Percentiles rank a stretch among this genome's conserved stretches.
Evolutionary conservation across 1,140 invertebrate species (phyloP).

Genomic region (Argopecten irradians): DNA sequence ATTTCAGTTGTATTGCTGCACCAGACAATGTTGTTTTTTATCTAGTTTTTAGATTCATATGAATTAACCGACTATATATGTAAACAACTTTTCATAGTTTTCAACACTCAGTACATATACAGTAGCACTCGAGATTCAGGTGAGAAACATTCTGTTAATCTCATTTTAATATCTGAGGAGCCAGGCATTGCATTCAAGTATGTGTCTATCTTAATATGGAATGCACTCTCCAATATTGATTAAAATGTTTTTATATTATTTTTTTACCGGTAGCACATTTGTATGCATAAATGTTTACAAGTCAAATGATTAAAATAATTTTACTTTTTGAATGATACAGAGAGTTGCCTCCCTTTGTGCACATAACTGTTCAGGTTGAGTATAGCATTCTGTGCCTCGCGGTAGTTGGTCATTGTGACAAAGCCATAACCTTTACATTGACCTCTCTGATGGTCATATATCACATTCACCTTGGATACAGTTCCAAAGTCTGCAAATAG

Average conservation of each 20-base stretch:
- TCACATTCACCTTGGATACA: constrained; percentile 76
- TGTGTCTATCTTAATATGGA: not conserved
- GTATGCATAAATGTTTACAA: not conserved
- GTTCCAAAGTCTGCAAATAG: constrained; percentile 76
- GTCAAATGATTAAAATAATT: not conserved
- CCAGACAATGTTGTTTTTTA: no score
- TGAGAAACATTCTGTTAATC: no score
- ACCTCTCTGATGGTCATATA: constrained; percentile 72
- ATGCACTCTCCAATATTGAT: not conserved
- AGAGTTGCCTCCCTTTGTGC: constrained; percentile 74
- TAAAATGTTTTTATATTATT: not conserved
- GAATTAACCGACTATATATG: no score
- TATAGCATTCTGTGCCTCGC: constrained; percentile 77
- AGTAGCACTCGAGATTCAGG: no score
- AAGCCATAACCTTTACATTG: constrained; percentile 78
- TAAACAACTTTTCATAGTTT: no score
- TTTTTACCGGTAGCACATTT: not conserved
- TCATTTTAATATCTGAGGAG: no score
- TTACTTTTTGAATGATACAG: constrained; percentile 76
- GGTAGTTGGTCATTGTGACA: constrained; percentile 78
- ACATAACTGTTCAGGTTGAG: constrained; percentile 75
- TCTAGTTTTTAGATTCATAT: no score
- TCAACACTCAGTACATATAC: no score
- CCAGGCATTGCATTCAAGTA: not conserved
- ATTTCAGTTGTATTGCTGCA: no score